These are phyloP conservation scores for Campylorhamphus procurvoides DNA, from an alignment of 2,113 vertebrate species.

Conservation along the genomic window DNA sequence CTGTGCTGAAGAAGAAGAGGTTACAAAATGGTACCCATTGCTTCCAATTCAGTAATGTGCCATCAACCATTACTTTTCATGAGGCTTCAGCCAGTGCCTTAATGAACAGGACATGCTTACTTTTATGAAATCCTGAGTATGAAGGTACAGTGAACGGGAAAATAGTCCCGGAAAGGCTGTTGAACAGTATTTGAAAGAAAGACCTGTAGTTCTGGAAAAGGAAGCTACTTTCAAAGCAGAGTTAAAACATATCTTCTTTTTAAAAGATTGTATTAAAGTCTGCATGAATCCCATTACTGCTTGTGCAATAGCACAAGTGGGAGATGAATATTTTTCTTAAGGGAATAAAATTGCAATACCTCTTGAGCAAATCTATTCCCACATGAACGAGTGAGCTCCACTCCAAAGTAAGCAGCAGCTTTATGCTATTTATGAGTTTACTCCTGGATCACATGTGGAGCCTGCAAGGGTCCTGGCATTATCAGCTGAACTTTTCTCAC, in stretches of 20 bases:
- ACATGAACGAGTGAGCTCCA: neutral
- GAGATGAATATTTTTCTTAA: neutral
- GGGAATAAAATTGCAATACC: neutral
- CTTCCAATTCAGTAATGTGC: neutral
- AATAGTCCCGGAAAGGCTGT: neutral
- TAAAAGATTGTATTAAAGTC: neutral
- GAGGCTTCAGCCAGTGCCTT: neutral
- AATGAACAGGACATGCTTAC: neutral
- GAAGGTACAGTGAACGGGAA: neutral
- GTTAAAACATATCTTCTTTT: neutral
- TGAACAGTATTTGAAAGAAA: neutral
- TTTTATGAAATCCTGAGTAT: neutral
- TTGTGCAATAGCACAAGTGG: neutral
- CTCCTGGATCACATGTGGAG: neutral
- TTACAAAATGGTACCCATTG: neutral
- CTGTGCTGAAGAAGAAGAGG: neutral
- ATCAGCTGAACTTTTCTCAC: neutral
- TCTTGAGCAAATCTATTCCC: slow-evolving; percentile 24
- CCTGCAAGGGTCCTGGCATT: neutral
- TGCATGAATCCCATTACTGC: neutral
- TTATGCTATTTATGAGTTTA: neutral
- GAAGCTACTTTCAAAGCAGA: neutral
- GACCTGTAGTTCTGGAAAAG: neutral
- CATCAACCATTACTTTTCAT: neutral
- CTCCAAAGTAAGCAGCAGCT: slow-evolving; percentile 3